Base-by-base conservation (phyloP, 1,140 invertebrate species). In the Aphelenchoides besseyi region DNA sequence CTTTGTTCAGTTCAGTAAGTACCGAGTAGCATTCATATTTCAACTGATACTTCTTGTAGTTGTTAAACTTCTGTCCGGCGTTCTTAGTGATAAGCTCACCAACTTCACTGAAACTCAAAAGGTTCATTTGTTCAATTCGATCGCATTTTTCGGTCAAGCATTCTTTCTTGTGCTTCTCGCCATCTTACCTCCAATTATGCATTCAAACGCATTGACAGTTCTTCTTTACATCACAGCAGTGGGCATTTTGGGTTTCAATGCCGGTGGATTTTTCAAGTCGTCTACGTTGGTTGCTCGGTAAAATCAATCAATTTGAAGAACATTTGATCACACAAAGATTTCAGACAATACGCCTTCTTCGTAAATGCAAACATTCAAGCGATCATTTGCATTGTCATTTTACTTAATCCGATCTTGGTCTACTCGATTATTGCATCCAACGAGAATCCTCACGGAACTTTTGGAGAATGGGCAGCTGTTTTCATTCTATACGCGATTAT, bases 191-290 rank as follows among this genome's bases (percentile, higher is more conserved):
- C 16, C 63, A 63, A 28, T 12, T 30, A 16, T 32, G 36, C 12
- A 61, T 36, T 61, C 41, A 12, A 23, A 12, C 41, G 12, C 41
- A 23, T 48, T 48, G n/a, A 53, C 70, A 33, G 66, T 71, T 67
- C 29, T 74, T 69, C 26, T 35, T 70, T 53, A 30, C 23, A 63
- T 74, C 30, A 5, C 66, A 3, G 63, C 79, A 37, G 75, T 69
- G 12, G 53, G 36, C 8, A 30, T 81, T 0, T 62, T 78, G 28
- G 77, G 79, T 16, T 78, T 78, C 71, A 81, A 81, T 53, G 63
- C 70, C 36, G 77, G 79, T 23, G 77, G 77, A 55, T 78, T 78
- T 54, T 78, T 81, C 77, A 78, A 78, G 54, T 74, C 52, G 61
- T 32, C 74, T 1, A 81, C 77, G n/a, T 54, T 81, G 1, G 69